Evolutionary conservation across 2,888 invertebrate species (phyloP).

Genomic region (Pyrrhosoma nymphula): DNA sequence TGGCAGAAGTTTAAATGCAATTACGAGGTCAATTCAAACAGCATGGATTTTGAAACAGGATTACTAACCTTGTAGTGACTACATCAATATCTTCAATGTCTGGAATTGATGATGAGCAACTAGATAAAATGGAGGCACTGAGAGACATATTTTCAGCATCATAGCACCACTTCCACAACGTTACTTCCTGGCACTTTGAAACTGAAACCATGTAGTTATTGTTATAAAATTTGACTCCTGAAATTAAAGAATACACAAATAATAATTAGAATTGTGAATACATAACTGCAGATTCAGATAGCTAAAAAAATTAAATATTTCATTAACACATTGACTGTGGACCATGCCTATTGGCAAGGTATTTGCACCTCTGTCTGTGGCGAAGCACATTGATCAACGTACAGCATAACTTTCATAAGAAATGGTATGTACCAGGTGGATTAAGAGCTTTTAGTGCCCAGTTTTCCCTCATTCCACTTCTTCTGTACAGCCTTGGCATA

Average conservation of each 20-base stretch:
- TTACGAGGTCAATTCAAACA: not conserved
- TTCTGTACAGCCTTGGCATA: too few species aligned
- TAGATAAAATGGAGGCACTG: constrained; percentile 77
- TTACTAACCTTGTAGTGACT: constrained; percentile 74
- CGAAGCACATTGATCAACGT: too few species aligned
- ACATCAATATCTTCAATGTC: constrained; percentile 84
- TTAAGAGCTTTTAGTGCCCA: too few species aligned
- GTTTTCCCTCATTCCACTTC: too few species aligned
- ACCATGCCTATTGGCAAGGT: too few species aligned
- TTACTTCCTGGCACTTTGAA: constrained; percentile 84
- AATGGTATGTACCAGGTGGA: too few species aligned
- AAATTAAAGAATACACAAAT: not conserved
- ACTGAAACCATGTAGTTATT: constrained; percentile 79
- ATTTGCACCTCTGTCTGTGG: too few species aligned
- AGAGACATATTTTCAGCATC: constrained; percentile 74
- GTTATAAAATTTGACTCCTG: constrained; percentile 74
- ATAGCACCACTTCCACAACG: constrained; percentile 78
- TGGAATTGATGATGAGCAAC: constrained; percentile 82
- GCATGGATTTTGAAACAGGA: not conserved
- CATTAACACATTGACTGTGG: too few species aligned
- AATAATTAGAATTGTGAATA: not conserved
- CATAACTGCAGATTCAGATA: not conserved
- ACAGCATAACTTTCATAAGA: too few species aligned
- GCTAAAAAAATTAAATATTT: not conserved
- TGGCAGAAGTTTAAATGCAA: not conserved